A percentile compares a stretch with the other conserved stretches of the same genome.
Conservation (phyloP, 2,888 invertebrate species). For the Frankliniella intonsa region DNA sequence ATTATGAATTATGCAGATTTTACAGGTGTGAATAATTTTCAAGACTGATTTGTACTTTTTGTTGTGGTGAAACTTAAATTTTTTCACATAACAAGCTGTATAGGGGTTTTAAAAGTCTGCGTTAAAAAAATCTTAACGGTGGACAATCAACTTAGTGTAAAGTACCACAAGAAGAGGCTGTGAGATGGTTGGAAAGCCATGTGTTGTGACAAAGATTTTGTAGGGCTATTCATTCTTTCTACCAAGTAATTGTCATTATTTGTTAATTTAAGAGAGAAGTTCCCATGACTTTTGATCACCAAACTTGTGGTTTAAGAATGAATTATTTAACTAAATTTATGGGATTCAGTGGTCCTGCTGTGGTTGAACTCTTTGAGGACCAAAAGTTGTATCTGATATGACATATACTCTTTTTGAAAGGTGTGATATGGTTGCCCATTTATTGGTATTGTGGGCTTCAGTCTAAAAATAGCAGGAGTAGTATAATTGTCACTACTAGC, state of each 20-base stretch:
- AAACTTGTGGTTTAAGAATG: too few species aligned
- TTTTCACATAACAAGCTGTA: neutral
- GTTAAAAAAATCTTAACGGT: too few species aligned
- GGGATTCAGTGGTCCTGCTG: too few species aligned
- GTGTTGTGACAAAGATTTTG: neutral
- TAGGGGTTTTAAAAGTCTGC: neutral
- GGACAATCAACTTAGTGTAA: neutral
- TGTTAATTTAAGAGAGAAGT: too few species aligned
- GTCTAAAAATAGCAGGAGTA: neutral
- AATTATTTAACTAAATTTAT: too few species aligned
- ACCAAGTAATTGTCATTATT: too few species aligned
- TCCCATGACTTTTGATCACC: too few species aligned
- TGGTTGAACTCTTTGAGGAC: too few species aligned
- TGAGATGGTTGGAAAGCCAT: neutral
- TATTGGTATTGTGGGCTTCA: neutral
- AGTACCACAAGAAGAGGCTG: neutral
- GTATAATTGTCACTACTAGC: neutral
- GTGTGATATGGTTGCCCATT: neutral
- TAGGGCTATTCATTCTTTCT: neutral
- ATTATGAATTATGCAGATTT: neutral
- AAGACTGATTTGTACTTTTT: constrained; percentile 9
- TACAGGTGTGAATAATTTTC: neutral
- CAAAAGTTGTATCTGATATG: too few species aligned
- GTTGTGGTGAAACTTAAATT: neutral
- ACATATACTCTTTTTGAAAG: neutral